Conservation (phyloP, 2,113 vertebrate species). For the Notothenia coriiceps region DNA sequence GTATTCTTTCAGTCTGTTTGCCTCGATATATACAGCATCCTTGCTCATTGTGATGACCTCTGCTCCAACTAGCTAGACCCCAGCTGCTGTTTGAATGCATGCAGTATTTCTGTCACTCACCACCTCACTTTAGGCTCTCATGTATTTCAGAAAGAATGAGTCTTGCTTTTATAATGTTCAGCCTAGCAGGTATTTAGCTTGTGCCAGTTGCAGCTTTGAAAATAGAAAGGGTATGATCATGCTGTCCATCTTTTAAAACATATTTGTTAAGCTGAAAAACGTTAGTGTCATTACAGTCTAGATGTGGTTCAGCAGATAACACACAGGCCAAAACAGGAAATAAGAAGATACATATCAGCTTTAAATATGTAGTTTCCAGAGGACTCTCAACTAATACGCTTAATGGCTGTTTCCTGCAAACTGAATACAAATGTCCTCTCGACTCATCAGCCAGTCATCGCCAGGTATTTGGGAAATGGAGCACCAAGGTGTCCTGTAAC, state of each 20-base stretch:
- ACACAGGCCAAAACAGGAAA: neutral
- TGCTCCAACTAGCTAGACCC: conserved; percentile 11
- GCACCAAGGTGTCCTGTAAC: conserved; percentile 43
- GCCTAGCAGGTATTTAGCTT: conserved; percentile 8
- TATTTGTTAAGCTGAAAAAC: conserved; percentile 14
- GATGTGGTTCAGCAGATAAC: conserved; percentile 10
- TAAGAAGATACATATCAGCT: neutral
- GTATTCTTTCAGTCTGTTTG: neutral
- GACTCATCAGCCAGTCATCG: conserved; percentile 15
- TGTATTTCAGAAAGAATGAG: conserved; percentile 38
- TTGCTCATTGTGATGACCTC: conserved; percentile 3
- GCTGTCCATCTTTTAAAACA: conserved; percentile 5
- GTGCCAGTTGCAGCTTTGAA: conserved; percentile 10
- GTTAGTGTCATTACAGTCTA: conserved; percentile 18
- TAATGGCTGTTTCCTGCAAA: conserved; percentile 7
- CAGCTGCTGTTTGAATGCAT: conserved; percentile 30
- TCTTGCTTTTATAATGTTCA: conserved; percentile 25
- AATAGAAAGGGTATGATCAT: neutral
- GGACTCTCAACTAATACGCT: conserved; percentile 4
- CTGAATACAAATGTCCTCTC: conserved; percentile 10
- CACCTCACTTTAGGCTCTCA: conserved; percentile 36
- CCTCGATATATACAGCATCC: neutral
- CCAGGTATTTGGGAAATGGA: conserved; percentile 41
- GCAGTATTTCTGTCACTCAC: conserved; percentile 32
- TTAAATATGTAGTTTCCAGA: conserved; percentile 32